Evolutionary conservation across 1,140 invertebrate genomes (phyloP).

Genomic region (Trichonephila clavata): DNA sequence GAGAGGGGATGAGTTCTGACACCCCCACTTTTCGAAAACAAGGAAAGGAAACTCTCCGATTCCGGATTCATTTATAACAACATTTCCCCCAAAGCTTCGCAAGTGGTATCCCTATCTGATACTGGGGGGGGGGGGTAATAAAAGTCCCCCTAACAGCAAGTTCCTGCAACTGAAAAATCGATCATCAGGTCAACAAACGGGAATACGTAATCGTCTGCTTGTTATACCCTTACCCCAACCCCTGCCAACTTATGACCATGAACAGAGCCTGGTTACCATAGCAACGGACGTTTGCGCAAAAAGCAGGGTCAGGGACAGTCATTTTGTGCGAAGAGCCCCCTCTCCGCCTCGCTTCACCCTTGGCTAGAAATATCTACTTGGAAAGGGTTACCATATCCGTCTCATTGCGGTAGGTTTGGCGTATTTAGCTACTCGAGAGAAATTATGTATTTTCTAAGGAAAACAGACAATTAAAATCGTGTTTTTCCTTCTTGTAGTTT

Average conservation of each 20-base stretch:
- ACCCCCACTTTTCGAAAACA: not conserved
- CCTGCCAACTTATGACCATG: constrained; percentile 63
- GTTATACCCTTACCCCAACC: constrained; percentile 28
- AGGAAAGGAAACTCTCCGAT: constrained; percentile 1
- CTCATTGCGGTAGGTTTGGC: not conserved
- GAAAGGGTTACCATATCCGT: not conserved
- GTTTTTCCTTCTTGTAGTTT: too few relatives aligned
- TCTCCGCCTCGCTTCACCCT: constrained; percentile 35
- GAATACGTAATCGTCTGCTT: constrained; percentile 68
- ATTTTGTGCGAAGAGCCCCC: constrained; percentile 15
- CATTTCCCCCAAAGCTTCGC: constrained; percentile 42
- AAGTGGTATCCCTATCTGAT: constrained; percentile 30
- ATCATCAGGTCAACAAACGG: constrained; percentile 76
- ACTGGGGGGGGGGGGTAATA: not conserved
- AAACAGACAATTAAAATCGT: too few relatives aligned
- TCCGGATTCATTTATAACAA: not conserved
- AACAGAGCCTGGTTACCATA: constrained; percentile 67
- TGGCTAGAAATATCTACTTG: constrained; percentile 42
- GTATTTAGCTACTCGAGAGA: not conserved
- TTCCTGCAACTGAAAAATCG: constrained; percentile 66
- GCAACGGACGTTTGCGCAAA: constrained; percentile 67
- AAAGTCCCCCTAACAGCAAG: not conserved
- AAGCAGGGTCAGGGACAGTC: constrained; percentile 75
- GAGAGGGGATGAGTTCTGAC: not conserved
- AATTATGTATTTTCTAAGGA: too few relatives aligned